A percentile compares a stretch with the other conserved stretches of the same genome.
phyloP scores from a whole-genome alignment of 92 coral and sea anemone genomes.

The Palythoa caribaeorum region DNA sequence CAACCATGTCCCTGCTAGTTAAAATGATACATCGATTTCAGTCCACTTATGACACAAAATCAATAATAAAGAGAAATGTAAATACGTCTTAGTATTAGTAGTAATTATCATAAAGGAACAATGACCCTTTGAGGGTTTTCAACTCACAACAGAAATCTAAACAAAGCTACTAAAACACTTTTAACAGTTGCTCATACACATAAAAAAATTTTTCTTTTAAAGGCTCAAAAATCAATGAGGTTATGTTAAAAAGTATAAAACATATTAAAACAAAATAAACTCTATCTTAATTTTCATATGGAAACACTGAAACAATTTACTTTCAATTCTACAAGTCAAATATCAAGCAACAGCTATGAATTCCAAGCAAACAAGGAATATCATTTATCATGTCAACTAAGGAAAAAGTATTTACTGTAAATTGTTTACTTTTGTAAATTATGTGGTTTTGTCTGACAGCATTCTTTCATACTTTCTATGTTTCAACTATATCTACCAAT shows the following conservation, averaged over 20 bases:
- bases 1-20: too few species aligned
- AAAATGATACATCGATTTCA: neutral
- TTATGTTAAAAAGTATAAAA: neutral
- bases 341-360: neutral
- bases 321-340: neutral
- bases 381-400: too few species aligned
- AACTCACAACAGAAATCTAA: neutral
- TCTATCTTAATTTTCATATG: neutral
- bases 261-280: neutral
- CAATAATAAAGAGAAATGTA: neutral
- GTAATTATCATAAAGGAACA: neutral
- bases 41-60: neutral
- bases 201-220: neutral
- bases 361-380: too few species aligned
- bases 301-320: neutral
- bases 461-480: too few species aligned
- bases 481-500: too few species aligned
- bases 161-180: neutral
- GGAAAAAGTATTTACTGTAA: too few species aligned
- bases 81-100: neutral
- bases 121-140: conserved; percentile 36
- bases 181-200: neutral
- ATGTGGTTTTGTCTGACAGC: too few species aligned
- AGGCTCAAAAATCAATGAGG: neutral
- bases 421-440: too few species aligned